Base-by-base conservation (phyloP, 2,888 invertebrate genomes). In the Apamea anceps region DNA sequence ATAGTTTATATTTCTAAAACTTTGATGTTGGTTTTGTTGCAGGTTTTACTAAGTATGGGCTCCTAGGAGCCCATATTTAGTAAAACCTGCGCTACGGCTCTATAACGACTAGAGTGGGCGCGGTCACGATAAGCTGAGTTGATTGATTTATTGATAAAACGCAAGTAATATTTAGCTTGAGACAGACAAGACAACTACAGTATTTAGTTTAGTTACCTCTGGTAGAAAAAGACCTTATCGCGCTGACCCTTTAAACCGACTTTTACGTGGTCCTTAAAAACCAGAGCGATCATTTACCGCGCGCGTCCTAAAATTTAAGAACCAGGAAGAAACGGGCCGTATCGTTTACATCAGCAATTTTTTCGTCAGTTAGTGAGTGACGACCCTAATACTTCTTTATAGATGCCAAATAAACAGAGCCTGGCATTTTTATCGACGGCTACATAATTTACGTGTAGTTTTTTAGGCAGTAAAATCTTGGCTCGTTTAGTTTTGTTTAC, bases 371-470 rank as follows among this genome's bases (percentile, higher is more conserved):
- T 80, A 70, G 73, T 88, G 75, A 84, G 81, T 76, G 82, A 89
- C 72, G 85, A 66, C 81, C 75, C 45, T 81, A 75, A 72, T 80
- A 73, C 71, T 72, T 71, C 80, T 85, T 85, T 85, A 87, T 81
- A 57, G 76, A 72, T 75, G 82, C 77, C 82, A 72, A 81, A 82
- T 89, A 87, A 84, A 88, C 79, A 73, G 73, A 79, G 73, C n/a
- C 75, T 73, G 77, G 63, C 72, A 75, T 77, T 88, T 85, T 84
- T 83, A 83, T 88, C 63, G 80, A 54, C 72, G 51, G 48, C 65
- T 68, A 81, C 70, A 79, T 79, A 73, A 87, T 80, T 85, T 80
- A 75, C 45, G 80, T 79, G 68, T 76, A 79, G 65, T 80, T 79
- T 67, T 62, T 77, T 72, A 45, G 25, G 51, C 25, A 48, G 63